A percentile compares a stretch with the other conserved stretches of the same genome.
Conservation (phyloP, 2,888 invertebrate species). For the Stenoptilia bipunctidactyla region DNA sequence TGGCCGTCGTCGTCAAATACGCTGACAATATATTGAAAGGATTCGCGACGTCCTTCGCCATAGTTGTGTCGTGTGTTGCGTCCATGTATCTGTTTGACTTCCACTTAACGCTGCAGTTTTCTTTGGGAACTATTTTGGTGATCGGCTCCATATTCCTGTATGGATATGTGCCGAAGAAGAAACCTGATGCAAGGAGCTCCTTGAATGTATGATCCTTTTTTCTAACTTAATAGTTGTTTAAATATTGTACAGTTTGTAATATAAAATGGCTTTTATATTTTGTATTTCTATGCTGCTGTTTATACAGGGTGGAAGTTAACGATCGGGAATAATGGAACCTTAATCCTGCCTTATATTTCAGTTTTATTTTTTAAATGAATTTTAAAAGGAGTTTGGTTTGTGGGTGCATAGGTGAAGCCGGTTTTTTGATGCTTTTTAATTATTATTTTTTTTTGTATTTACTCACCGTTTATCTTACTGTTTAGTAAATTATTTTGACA, state of each 20-base stretch:
- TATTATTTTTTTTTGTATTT: no score
- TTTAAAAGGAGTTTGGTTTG: no score
- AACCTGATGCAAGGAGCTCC: constrained; percentile 21
- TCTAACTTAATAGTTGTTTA: neutral
- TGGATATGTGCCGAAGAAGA: constrained; percentile 78
- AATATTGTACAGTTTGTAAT: constrained; percentile 2
- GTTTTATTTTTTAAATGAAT: no score
- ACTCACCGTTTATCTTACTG: no score
- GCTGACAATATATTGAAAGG: constrained; percentile 99
- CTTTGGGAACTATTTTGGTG: constrained; percentile 87
- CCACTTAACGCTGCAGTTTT: constrained; percentile 87
- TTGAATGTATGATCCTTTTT: constrained; percentile 31
- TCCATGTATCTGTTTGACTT: constrained; percentile 95
- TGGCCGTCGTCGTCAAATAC: constrained; percentile 98
- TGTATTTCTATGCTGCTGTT: no score
- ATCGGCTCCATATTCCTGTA: constrained; percentile 96
- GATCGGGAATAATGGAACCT: no score
- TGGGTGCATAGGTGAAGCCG: no score
- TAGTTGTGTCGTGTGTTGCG: constrained; percentile 93
- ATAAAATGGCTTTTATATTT: neutral
- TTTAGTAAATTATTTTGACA: no score
- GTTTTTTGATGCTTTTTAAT: no score
- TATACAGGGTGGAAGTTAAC: no score
- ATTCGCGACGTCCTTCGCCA: constrained; percentile 97
- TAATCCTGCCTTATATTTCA: no score